phyloP scores from a whole-genome alignment of 1,140 invertebrate genomes.

The Pogonomyrmex californicus region DNA sequence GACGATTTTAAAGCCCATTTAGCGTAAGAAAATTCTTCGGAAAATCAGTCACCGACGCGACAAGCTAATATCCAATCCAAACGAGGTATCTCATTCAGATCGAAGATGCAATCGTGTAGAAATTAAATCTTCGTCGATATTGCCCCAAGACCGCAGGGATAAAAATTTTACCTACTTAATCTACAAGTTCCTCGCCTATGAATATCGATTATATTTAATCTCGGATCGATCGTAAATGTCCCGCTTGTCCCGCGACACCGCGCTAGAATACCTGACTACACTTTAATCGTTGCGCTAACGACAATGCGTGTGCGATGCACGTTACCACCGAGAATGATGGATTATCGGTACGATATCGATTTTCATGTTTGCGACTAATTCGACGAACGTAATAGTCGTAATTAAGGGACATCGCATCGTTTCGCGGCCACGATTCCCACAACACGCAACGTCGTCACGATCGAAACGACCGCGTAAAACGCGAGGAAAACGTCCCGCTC shows the following conservation, averaged over 20 bases:
- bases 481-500: conserved; percentile 44
- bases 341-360: conserved; percentile 15
- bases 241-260: background rate
- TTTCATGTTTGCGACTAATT: conserved; percentile 48
- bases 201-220: background rate
- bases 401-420: conserved; percentile 40
- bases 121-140: background rate
- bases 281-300: conserved; percentile 26
- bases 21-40: conserved; percentile 50
- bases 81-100: conserved; percentile 15
- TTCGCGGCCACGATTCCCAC: background rate
- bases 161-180: background rate
- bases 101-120: background rate
- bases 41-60: conserved; percentile 34
- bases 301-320: background rate
- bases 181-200: background rate
- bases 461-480: conserved; percentile 22
- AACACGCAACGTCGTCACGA: background rate
- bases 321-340: conserved; percentile 19
- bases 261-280: background rate
- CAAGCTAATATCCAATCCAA: conserved; percentile 39
- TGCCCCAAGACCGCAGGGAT: background rate
- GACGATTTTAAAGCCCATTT: conserved; percentile 49
- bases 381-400: conserved; percentile 17
- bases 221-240: background rate